Evolutionary conservation across 2,888 invertebrate species (phyloP).

Genomic region (Hololepta plana): DNA sequence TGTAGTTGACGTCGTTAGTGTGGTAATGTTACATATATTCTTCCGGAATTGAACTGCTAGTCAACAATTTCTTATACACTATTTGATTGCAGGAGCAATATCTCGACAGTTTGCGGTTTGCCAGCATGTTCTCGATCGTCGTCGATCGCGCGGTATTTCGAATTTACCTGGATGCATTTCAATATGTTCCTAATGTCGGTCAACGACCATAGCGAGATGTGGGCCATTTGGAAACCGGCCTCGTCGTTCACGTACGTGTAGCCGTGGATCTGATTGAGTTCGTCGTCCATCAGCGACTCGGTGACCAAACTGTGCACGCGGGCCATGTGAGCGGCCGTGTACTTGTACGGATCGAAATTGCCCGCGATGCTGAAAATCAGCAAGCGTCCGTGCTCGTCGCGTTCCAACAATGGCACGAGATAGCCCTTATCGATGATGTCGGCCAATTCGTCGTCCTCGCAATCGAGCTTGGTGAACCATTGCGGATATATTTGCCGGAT

Average conservation of each 20-base stretch:
- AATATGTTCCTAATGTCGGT: slow-evolving; percentile 60
- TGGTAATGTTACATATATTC: no score
- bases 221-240: slow-evolving; percentile 67
- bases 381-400: slow-evolving; percentile 56
- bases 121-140: no score
- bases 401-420: slow-evolving; percentile 50
- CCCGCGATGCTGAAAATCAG: slow-evolving; percentile 68
- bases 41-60: no score
- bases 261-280: slow-evolving; percentile 65
- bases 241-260: slow-evolving; percentile 73
- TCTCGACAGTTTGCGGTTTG: no score
- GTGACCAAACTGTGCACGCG: slow-evolving; percentile 72
- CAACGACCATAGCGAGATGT: slow-evolving; percentile 65
- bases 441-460: slow-evolving; percentile 58
- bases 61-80: no score
- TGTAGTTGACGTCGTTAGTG: no score
- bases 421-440: slow-evolving; percentile 71
- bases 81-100: no score
- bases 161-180: slow-evolving; percentile 59
- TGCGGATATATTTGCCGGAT: slow-evolving; percentile 70
- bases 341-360: slow-evolving; percentile 29
- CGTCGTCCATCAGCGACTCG: slow-evolving; percentile 71
- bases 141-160: no score
- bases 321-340: slow-evolving; percentile 67
- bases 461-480: slow-evolving; percentile 71